Evolutionary conservation across 2,888 invertebrate species (phyloP), one percentile per base, ranked within the genome.

Genomic region (Apodemia duryi): DNA sequence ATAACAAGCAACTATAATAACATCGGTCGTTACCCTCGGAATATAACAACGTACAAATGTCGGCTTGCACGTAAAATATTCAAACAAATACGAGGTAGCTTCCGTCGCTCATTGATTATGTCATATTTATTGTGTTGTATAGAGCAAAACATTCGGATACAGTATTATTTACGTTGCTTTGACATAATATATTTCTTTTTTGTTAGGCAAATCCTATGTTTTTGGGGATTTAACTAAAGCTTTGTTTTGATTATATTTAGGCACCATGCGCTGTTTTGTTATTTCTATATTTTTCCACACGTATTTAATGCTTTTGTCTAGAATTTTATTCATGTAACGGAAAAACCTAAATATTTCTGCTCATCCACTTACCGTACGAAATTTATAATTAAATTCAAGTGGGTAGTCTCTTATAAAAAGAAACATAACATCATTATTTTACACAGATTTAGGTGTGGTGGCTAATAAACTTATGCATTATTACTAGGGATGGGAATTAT

Each of bases 21-120:
- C 43, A 32, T 57, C 64, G 70, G 69, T 66, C 71, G 61, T 69
- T 71, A 65, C 29, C 35, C 57, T 6, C 32, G 35, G 32, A 29
- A 32, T 29, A 49, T 49, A 69, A 69, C 69, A 67, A 49, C 51
- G 63, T 60, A 68, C 66, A 69, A 66, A 68, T 66, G 67, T 65
- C 69, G 68, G 54, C 66, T 49, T 66, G 49, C 67, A 46, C 52
- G 66, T 72, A 67, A 69, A 71, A 68, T 72, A 71, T 71, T 72
- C 68, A 71, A 67, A 66, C 64, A 66, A 64, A 68, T 69, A 67
- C 65, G 69, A 62, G 64, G 66, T 28, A 65, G 63, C 62, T 49
- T 62, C 54, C 54, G 66, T 63, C 61, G 64, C 63, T 69, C 69
- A 69, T 69, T 66, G 70, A 70, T 69, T 65, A 65, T n/a, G 49